Base-by-base conservation (phyloP, 1,140 invertebrate species). In the Pentalonia nigronervosa region DNA sequence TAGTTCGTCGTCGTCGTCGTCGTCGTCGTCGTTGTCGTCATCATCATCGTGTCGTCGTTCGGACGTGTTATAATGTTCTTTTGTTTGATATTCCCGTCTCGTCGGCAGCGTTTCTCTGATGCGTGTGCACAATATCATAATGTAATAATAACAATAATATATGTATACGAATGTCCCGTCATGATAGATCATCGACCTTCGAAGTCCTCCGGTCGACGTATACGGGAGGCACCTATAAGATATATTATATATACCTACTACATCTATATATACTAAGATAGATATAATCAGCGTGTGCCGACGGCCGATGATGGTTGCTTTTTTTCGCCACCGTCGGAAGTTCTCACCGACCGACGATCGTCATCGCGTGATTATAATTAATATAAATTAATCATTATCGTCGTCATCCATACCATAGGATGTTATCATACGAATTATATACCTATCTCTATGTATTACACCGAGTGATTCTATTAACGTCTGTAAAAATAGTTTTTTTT, bases 61-160 rank as follows among this genome's bases (percentile, higher is more conserved):
- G 88, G 48, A 90, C 88, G 88, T 90, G 88, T 90, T 90, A 90
- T 90, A 90, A 90, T 90, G 88, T 56, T 90, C 88, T 90, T 90
- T 90, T 90, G 88, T 90, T 90, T 53, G 34, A 34, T 90, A 90
- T 90, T 90, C 88, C 48, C 34, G 88, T 90, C 88, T 90, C 88
- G 48, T 90, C 88, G n/a, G 48, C 88, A 90, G 48, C 50, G 48
- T 56, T 90, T 56, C 88, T 50, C 50, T 90, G 88, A 90, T 90
- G 88, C 36, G 48, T 23, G 81, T 76, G 60, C 60, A 76, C 60
- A 76, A 76, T 76, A 76, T 76, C 60, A 67, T 67, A 76, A 76
- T n/a, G n/a, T n/a, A 17, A 76, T n/a, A n/a, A 67, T n/a, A 23
- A 53, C 14, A n/a, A 76, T 76, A 34, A 76, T 76, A 76, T 76